Evolutionary conservation across 2,888 invertebrate genomes (phyloP).

Genomic region (Heteropelma amictum): DNA sequence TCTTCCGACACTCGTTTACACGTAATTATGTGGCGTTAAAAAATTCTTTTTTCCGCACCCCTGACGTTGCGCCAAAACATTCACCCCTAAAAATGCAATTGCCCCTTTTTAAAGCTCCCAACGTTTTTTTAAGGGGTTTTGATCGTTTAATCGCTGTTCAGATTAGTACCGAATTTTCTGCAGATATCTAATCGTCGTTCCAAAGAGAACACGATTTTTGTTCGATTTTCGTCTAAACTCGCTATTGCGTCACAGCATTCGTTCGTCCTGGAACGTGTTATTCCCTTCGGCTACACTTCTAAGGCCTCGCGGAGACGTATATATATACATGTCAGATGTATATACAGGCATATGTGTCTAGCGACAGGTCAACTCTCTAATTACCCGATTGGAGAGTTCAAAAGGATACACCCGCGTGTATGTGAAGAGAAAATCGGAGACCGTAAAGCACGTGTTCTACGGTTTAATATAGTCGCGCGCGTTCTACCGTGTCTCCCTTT

Average conservation of each 20-base stretch:
- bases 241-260: background rate
- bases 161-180: too few species aligned
- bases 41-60: too few species aligned
- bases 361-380: constrained; percentile 40
- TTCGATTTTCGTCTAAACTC: too few species aligned
- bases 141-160: too few species aligned
- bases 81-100: too few species aligned
- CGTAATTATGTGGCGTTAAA: too few species aligned
- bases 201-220: too few species aligned
- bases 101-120: too few species aligned
- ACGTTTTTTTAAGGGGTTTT: too few species aligned
- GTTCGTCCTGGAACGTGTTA: constrained; percentile 15
- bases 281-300: constrained; percentile 13
- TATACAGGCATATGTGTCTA: background rate
- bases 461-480: constrained; percentile 41
- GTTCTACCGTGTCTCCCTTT: constrained; percentile 18
- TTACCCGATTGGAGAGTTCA: constrained; percentile 56
- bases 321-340: background rate
- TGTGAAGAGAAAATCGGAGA: background rate
- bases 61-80: too few species aligned
- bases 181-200: too few species aligned
- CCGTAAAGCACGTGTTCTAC: constrained; percentile 18
- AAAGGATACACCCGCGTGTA: constrained; percentile 41
- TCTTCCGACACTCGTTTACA: too few species aligned
- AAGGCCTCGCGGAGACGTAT: constrained; percentile 33